Evolutionary conservation across 1,140 invertebrate genomes (phyloP).

Genomic region (Cepaea nemoralis): DNA sequence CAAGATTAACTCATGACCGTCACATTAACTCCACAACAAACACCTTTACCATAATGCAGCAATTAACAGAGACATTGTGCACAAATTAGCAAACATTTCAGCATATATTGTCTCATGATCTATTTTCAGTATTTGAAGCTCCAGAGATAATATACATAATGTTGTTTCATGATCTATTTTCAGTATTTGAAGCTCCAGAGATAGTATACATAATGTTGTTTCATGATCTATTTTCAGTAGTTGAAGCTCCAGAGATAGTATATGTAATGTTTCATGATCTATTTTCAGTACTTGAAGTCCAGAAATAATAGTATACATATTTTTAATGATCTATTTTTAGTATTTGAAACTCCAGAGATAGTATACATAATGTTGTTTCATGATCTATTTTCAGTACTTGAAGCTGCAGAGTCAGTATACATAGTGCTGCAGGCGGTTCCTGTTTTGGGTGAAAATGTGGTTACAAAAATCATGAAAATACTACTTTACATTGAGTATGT

Average conservation of each 20-base stretch:
- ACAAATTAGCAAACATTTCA: too few relatives aligned
- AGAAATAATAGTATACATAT: not conserved
- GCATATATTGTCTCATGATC: too few relatives aligned
- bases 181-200: too few relatives aligned
- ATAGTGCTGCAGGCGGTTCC: not conserved
- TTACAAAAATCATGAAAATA: too few relatives aligned
- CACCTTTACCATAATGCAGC: too few relatives aligned
- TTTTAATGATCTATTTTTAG: constrained; percentile 17
- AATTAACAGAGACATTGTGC: too few relatives aligned
- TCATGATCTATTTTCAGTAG: not conserved
- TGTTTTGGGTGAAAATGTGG: not conserved
- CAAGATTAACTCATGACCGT: too few relatives aligned
- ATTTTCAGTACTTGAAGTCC: not conserved
- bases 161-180: too few relatives aligned
- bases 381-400: constrained; percentile 29
- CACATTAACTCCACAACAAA: too few relatives aligned
- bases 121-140: too few relatives aligned
- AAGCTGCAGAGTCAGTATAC: constrained; percentile 33
- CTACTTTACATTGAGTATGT: too few relatives aligned
- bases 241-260: not conserved
- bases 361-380: not conserved
- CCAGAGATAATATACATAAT: too few relatives aligned
- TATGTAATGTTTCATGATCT: not conserved
- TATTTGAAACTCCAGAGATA: constrained; percentile 9
- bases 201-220: not conserved